A percentile compares a stretch with the other conserved stretches of the same genome.
Evolutionary conservation across 2,888 invertebrate species (phyloP).

Genomic region (Athalia cordata): DNA sequence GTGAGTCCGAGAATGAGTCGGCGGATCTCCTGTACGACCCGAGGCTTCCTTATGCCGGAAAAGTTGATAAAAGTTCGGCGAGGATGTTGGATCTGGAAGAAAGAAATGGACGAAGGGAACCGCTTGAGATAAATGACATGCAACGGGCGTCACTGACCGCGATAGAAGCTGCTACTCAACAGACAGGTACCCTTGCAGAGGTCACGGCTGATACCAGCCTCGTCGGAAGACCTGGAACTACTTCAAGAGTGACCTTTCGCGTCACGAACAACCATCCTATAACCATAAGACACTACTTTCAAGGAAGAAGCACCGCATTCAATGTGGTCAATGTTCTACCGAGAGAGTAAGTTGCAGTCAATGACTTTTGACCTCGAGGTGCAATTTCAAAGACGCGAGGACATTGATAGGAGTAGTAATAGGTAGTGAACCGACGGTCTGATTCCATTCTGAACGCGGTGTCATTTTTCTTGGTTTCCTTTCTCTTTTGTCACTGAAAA

Average conservation of each 20-base stretch:
- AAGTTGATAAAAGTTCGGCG: background rate
- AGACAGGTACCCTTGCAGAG: constrained; percentile 57
- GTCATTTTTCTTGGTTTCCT: too few relatives aligned
- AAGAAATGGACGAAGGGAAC: background rate
- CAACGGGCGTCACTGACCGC: constrained; percentile 16
- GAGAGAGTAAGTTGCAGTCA: constrained; percentile 72
- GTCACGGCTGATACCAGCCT: constrained; percentile 63
- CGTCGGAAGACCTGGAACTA: constrained; percentile 60
- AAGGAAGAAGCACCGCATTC: constrained; percentile 78
- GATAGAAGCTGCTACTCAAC: constrained; percentile 14
- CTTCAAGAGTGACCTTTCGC: constrained; percentile 78
- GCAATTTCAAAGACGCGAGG: too few relatives aligned
- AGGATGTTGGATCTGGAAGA: constrained; percentile 12
- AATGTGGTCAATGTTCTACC: constrained; percentile 77
- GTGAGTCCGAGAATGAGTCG: background rate
- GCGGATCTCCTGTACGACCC: constrained; percentile 50
- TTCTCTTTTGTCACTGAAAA: too few relatives aligned
- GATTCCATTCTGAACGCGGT: too few relatives aligned
- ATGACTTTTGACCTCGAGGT: background rate
- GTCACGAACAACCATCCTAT: constrained; percentile 82
- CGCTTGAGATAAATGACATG: constrained; percentile 27
- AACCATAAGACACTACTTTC: constrained; percentile 76
- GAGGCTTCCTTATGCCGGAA: background rate
- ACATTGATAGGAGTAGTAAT: too few relatives aligned
- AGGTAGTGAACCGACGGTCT: too few relatives aligned